Percentiles rank a stretch among this genome's conserved stretches.
phyloP scores from a whole-genome alignment of 2,888 invertebrate species.

The Noctua pronuba region DNA sequence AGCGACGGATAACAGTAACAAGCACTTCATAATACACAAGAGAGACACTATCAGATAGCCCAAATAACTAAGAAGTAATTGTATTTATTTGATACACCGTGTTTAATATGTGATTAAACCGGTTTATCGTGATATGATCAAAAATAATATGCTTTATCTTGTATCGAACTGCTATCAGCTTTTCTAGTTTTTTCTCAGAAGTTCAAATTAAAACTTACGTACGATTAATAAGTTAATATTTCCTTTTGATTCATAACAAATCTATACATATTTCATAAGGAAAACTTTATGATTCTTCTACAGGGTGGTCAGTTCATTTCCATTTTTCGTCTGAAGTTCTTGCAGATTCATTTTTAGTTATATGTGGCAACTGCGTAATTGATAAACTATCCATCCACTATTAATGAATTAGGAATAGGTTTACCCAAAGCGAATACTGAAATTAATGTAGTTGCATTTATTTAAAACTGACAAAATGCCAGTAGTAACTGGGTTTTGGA shows the following conservation, averaged over 20 bases:
- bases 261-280: not conserved
- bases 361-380: no score
- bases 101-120: slow-evolving; percentile 43
- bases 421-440: no score
- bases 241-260: not conserved
- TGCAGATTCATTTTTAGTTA: no score
- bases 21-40: slow-evolving; percentile 69
- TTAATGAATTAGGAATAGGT: no score
- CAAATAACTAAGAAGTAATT: slow-evolving; percentile 39
- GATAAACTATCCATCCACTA: no score
- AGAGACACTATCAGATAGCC: slow-evolving; percentile 46
- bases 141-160: slow-evolving; percentile 26
- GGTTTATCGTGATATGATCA: slow-evolving; percentile 38
- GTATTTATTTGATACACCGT: slow-evolving; percentile 34
- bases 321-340: not conserved
- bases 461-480: no score
- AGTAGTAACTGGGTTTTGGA: no score
- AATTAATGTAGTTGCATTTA: no score
- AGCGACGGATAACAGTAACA: slow-evolving; percentile 71
- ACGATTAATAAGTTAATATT: slow-evolving; percentile 4
- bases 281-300: not conserved
- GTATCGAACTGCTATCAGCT: slow-evolving; percentile 19
- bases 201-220: slow-evolving; percentile 12
- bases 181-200: slow-evolving; percentile 14
- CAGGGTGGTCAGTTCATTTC: no score